Evolutionary conservation across 2,888 invertebrate species (phyloP), one percentile per base, ranked within the genome.

Genomic region (Toxonevra muliebris): DNA sequence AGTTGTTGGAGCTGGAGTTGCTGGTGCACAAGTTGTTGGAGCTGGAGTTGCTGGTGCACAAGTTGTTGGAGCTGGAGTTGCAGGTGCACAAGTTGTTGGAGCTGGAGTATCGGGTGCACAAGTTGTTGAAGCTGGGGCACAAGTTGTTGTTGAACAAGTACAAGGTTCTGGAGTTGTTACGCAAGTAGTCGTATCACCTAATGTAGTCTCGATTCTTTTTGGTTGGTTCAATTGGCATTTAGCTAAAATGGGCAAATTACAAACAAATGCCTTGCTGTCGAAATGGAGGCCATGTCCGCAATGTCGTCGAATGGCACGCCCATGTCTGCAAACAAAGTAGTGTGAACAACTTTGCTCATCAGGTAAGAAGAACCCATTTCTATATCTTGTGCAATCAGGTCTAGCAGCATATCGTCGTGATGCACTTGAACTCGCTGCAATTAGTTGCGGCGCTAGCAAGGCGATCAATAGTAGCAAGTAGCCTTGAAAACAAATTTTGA

Each of bases 391-490:
- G 52, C 63, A 63, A 42, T 66, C 63, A 15, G 66, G 63, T 65
- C 5, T 15, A n/a, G 41, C 3, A 10, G n/a, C n/a, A n/a, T n/a
- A n/a, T n/a, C 30, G 30, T 12, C 15, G 12, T 45, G 50, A 7
- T n/a, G n/a, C n/a, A 2, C 1, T 64, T 55, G 19, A 64, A 69
- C 1, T 19, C 5, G 0, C 45, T 17, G 62, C 48, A 20, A 43
- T 41, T 19, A 54, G 2, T 59, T 58, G 40, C 9, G 62, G 53
- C 1, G 20, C 12, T 5, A n/a, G 55, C 52, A 52, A 48, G 8
- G 58, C 30, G 20, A 65, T 58, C 58, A 65, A 52, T 15, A 65
- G 65, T 30, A 65, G 41, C 20, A 59, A 59, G 20, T 59, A 50
- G n/a, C 20, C 65, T 65, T 50, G 1, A 43, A 59, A 50, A n/a